Base-by-base conservation (phyloP, 2,797 vertebrate species). In the Limnodromus scolopaceus region DNA sequence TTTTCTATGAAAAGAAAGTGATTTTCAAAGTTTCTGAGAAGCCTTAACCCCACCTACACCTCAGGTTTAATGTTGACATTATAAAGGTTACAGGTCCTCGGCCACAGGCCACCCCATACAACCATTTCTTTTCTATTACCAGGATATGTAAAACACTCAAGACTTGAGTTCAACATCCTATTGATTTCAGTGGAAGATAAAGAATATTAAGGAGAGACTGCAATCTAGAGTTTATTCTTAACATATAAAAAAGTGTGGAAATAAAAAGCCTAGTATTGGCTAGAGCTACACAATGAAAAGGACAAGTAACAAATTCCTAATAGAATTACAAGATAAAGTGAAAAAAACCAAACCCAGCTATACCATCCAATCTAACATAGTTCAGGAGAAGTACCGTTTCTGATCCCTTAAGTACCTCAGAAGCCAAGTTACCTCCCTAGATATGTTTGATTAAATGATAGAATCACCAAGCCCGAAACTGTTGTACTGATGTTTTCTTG, bases 1-100 rank as follows among this genome's bases (percentile, higher is more conserved):
- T 43, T 74, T 65, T 66, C 39, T 61, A 9, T 34, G 32, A 66
- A 91, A 84, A 60, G 1, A 2, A 55, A 79, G 15, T 8, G 9
- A 61, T 63, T 88, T 68, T 81, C 39, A 84, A 23, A 55, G 23
- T 78, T 90, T 81, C 38, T 71, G 34, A 34, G 81, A 84, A 94
- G 5, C 0, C 6, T 53, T 68, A 57, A 54, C 25, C 16, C 5
- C 15, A 24, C 6, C 22, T 70, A 20, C 57, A 65, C 6, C 30
- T 89, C 28, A 49, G 20, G 51, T 60, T 82, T 80, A 68, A 49
- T 57, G 34, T 3, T 53, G 30, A 23, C 13, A 20, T 64, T 36
- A 45, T 66, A 75, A 75, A 81, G 5, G 17, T 22, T 57, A 19
- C 4, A 25, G 5, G 10, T 77, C 28, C 39, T 49, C 34, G 65